Conservation (phyloP, 2,797 vertebrate genomes). For the Coendou prehensilis region DNA sequence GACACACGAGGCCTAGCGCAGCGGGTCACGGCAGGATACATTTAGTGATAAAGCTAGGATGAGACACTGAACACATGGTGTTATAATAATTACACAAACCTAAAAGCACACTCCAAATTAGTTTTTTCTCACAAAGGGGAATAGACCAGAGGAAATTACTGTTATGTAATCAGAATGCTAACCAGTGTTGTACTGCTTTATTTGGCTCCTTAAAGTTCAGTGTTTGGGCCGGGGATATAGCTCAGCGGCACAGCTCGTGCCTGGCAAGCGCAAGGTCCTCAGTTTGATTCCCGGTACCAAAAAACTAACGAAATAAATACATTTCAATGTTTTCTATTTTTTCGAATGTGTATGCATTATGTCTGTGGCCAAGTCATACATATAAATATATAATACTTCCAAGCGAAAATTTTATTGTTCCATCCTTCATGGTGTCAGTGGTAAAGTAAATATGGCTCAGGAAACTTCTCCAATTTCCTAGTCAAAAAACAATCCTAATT, state of each 20-base stretch:
- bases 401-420: not conserved
- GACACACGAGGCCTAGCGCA: not conserved
- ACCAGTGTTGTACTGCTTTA: not conserved
- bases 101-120: not conserved
- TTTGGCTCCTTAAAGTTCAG: not conserved
- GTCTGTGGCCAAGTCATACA: not conserved
- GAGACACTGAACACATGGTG: not conserved
- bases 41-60: not conserved
- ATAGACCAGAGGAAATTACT: not conserved
- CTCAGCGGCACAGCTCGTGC: no score
- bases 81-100: not conserved
- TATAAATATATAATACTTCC: not conserved
- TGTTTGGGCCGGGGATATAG: not conserved
- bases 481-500: not conserved
- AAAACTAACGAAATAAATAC: no score
- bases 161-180: no score
- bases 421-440: no score
- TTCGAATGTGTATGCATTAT: not conserved
- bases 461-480: not conserved
- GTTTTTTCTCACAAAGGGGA: not conserved
- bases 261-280: no score
- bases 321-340: not conserved
- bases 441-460: not conserved
- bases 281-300: no score
- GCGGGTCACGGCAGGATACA: fast-evolving